Percentiles rank a stretch among this genome's conserved stretches.
These are phyloP conservation scores for Coecobrya sp. DNA, from an alignment of 2,888 invertebrate species.

Conservation along the genomic window DNA sequence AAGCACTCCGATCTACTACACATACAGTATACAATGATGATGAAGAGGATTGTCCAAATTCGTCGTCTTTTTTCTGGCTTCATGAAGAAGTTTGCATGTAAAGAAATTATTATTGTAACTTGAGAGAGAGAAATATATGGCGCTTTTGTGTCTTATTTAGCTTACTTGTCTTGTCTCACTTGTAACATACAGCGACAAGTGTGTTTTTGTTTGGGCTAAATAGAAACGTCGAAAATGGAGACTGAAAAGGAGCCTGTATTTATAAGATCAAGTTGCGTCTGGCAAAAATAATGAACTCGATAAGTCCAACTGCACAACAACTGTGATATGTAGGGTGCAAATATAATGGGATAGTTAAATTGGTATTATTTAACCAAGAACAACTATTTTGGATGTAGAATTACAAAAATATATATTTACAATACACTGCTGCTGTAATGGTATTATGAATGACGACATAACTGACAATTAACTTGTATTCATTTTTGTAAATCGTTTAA, in stretches of 20 bases:
- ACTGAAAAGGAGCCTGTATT: neutral
- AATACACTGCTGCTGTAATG: no score
- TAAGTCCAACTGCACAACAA: no score
- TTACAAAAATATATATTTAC: neutral
- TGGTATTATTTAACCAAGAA: neutral
- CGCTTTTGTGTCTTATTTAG: constrained; percentile 17
- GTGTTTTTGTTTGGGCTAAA: neutral
- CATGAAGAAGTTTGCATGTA: constrained; percentile 1
- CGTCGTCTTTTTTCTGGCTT: constrained; percentile 59
- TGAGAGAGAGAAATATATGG: neutral
- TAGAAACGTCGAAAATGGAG: neutral
- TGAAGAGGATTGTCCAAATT: constrained; percentile 63
- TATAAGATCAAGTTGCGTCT: neutral
- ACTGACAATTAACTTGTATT: neutral
- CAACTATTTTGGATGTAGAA: neutral
- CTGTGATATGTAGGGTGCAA: neutral
- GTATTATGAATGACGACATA: neutral
- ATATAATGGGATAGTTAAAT: constrained; percentile 2
- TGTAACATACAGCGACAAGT: neutral
- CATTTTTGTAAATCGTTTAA: constrained; percentile 4
- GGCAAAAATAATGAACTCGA: no score
- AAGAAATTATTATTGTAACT: neutral
- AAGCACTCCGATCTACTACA: neutral
- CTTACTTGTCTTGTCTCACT: neutral
- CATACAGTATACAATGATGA: neutral